Conservation (phyloP, 2,797 vertebrate genomes). For the Clangula hyemalis region DNA sequence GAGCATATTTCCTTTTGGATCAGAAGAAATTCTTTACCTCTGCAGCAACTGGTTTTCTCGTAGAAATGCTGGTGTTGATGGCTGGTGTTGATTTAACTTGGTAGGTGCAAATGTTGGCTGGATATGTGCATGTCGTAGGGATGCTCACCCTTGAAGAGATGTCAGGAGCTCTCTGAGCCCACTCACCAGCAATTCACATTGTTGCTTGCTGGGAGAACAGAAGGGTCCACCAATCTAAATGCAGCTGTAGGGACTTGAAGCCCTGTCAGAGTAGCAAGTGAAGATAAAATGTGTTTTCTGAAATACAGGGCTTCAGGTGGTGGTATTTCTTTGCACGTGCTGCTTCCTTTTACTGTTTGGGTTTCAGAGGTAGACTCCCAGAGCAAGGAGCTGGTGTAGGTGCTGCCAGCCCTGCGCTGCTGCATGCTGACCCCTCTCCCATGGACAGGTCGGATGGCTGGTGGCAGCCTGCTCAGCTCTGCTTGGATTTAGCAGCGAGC, state of each 20-base stretch:
- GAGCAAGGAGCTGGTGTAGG: background rate
- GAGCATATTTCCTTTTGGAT: background rate
- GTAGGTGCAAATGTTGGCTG: background rate
- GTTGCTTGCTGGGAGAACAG: background rate
- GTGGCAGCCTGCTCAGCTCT: background rate
- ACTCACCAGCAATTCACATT: background rate
- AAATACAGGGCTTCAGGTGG: background rate
- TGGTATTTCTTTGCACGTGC: background rate
- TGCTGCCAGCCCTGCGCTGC: background rate
- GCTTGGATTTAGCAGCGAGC: background rate
- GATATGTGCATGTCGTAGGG: accelerated
- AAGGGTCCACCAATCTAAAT: background rate
- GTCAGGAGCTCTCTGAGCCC: background rate
- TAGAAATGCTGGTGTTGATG: background rate
- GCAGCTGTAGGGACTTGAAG: background rate
- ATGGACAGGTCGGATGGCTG: background rate
- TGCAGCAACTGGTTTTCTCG: accelerated
- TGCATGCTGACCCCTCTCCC: accelerated
- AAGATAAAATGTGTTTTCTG: background rate
- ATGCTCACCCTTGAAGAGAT: background rate
- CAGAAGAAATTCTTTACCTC: background rate
- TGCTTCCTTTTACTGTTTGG: background rate
- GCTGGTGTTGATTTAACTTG: background rate
- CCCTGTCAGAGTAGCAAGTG: background rate
- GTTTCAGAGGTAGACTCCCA: background rate